Evolutionary conservation across 1,140 invertebrate genomes (phyloP).

Genomic region (Holotrichia oblita): DNA sequence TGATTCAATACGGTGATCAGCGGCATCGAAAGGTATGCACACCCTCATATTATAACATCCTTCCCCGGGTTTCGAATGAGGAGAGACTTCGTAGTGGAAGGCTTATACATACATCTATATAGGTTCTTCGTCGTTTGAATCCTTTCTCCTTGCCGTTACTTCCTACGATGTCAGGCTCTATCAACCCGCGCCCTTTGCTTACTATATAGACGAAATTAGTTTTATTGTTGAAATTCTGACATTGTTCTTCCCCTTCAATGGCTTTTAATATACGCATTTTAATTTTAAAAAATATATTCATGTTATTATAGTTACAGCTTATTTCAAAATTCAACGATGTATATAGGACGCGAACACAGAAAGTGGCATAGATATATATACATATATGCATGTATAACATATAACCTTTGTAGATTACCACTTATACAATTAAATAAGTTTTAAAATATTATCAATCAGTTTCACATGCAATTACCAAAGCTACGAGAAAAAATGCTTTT

Average conservation of each 20-base stretch:
- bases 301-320: no score
- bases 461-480: no score
- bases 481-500: no score
- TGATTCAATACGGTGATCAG: constrained; percentile 52
- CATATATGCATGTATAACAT: no score
- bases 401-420: no score
- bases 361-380: no score
- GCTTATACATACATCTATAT: not conserved
- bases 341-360: no score
- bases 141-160: not conserved
- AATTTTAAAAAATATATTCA: no score
- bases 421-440: no score
- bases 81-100: not conserved
- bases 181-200: not conserved
- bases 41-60: constrained; percentile 23
- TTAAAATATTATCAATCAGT: no score
- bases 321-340: no score
- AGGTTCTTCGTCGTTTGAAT: not conserved
- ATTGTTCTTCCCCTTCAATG: not conserved
- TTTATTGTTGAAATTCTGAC: not conserved
- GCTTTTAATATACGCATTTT: not conserved
- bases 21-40: constrained; percentile 51
- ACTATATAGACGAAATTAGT: not conserved
- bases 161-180: not conserved
- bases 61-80: not conserved